Conservation (phyloP, 2,113 vertebrate species). For the Malurus melanocephalus region DNA sequence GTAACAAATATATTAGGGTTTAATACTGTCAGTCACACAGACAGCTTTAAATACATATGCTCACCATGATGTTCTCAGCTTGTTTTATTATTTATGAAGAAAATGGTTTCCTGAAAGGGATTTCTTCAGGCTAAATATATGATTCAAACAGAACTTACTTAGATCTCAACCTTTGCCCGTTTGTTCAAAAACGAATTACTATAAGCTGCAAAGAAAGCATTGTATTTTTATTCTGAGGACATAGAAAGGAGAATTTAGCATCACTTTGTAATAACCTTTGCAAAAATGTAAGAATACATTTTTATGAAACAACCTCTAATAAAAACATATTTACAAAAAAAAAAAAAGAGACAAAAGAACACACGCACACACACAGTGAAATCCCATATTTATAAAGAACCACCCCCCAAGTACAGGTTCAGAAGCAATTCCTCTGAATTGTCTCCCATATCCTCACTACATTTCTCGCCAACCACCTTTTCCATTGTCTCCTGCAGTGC, state of each 20-base stretch:
- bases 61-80: neutral
- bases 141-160: neutral
- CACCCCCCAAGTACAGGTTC: neutral
- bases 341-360: neutral
- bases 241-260: neutral
- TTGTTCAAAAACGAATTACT: neutral
- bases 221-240: neutral
- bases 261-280: neutral
- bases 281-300: neutral
- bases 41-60: neutral
- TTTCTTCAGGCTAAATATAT: neutral
- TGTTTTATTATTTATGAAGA: neutral
- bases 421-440: neutral
- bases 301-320: neutral
- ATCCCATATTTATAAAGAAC: neutral
- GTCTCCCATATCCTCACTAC: neutral
- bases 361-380: neutral
- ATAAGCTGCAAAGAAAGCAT: neutral
- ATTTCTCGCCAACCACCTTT: constrained; percentile 24
- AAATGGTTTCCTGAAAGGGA: neutral
- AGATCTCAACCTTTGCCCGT: neutral
- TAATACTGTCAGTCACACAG: constrained; percentile 6
- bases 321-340: neutral
- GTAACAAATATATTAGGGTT: neutral
- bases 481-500: constrained; percentile 16